Base-by-base conservation (phyloP, 1,140 invertebrate species). In the Drosophila willistoni region DNA sequence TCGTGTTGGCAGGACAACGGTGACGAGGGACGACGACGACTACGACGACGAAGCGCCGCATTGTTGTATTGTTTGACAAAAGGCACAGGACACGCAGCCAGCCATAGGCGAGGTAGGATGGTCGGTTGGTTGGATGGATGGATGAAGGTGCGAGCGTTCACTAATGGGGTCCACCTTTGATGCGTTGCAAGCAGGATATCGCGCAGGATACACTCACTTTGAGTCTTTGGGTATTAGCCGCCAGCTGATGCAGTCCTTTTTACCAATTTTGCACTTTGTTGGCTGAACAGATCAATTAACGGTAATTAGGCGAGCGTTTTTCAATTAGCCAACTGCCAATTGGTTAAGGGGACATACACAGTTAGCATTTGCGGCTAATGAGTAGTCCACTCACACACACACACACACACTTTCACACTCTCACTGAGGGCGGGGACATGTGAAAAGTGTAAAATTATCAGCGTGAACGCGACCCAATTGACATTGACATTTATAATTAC, bases 261-360 rank as follows among this genome's bases (percentile, higher is more conserved):
- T 56, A 36, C 3, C 14, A 33, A 41, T 25, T 51, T 47, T 22
- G 44, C 9, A n/a, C 44, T 60, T 60, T 41, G 29, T 55, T 71
- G 60, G 57, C 63, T 78, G 78, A 77, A 74, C 71, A 60, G 71
- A 87, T 87, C 79, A 87, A 76, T 89, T 82, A 86, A 79, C 76
- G 71, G 63, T 72, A 79, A 79, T 87, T 73, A 76, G 70, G 57
- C 62, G 55, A 61, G 55, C 70, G 59, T 68, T 87, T 47, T 73
- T 87, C 71, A 77, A 86, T 87, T 77, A 79, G 71, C 70, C 78
- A 70, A 77, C 74, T 77, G 74, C 9, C 44, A 51, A 51, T 51
- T 51, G 44, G 44, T 14, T 12, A 14, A 44, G 42, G 42, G 7
- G 42, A 7, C 17, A 22, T 9, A 19, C 17, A 22, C 36, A 39